phyloP scores from a whole-genome alignment of 2,113 vertebrate species.

The Scatophagus argus region DNA sequence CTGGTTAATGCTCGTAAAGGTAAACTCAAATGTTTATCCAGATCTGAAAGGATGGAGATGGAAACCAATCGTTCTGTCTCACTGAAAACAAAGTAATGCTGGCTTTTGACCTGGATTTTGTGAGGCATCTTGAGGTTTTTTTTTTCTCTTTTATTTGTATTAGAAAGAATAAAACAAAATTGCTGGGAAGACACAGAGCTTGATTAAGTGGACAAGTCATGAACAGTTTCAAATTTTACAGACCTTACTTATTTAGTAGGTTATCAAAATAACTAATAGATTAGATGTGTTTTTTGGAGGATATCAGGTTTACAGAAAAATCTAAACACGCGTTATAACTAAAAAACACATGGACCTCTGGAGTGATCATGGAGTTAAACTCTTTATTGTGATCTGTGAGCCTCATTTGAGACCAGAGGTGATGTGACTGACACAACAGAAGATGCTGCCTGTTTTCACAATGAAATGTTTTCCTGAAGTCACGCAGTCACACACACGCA shows the following conservation, averaged over 20 bases:
- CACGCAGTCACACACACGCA: conserved; percentile 5
- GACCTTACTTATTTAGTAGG: neutral
- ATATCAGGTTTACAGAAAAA: neutral
- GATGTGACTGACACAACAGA: conserved; percentile 28
- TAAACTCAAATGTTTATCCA: neutral
- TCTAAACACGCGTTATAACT: too few species aligned
- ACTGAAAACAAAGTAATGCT: neutral
- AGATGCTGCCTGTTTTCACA: conserved; percentile 27
- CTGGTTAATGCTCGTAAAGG: neutral
- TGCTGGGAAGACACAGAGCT: too few species aligned
- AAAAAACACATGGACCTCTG: conserved; percentile 3
- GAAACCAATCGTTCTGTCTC: neutral
- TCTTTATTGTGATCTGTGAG: conserved; percentile 32
- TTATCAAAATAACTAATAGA: neutral
- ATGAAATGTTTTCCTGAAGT: conserved; percentile 36
- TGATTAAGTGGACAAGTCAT: too few species aligned
- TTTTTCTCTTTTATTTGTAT: too few species aligned
- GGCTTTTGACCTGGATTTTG: too few species aligned
- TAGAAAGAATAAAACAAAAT: too few species aligned
- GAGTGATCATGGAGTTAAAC: conserved; percentile 16
- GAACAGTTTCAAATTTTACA: too few species aligned
- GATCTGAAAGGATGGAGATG: neutral
- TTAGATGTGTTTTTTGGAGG: neutral
- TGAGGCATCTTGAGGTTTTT: too few species aligned
- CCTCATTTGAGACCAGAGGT: conserved; percentile 39